These are phyloP conservation scores for Callospermophilus lateralis DNA, from an alignment of 2,113 vertebrate genomes.

Conservation along the genomic window DNA sequence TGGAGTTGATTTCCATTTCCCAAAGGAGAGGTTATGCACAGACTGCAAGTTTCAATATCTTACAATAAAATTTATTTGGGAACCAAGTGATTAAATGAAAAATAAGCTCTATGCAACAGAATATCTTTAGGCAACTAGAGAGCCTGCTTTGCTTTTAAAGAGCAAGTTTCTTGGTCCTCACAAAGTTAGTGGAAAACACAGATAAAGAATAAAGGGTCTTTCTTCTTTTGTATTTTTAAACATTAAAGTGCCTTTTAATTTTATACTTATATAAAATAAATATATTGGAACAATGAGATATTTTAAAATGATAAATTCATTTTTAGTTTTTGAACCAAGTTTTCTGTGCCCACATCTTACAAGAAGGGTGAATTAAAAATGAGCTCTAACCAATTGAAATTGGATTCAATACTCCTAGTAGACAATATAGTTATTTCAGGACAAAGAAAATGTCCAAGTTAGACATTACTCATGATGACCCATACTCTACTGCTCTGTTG, in stretches of 20 bases:
- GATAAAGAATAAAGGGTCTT: background rate
- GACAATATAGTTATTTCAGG: background rate
- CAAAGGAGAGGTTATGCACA: background rate
- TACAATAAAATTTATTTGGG: background rate
- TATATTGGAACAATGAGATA: background rate
- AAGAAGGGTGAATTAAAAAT: conserved; percentile 9
- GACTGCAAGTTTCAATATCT: background rate
- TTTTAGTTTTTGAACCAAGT: conserved; percentile 12
- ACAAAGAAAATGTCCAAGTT: background rate
- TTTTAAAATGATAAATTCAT: background rate
- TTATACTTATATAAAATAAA: background rate
- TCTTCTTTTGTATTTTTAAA: background rate
- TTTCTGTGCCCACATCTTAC: background rate
- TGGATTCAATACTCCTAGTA: background rate
- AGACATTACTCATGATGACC: background rate
- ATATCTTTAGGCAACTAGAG: conserved; percentile 36
- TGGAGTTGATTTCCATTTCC: background rate
- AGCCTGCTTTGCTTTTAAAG: conserved; percentile 50
- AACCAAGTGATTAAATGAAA: background rate
- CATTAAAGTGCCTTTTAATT: background rate
- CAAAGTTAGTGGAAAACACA: background rate
- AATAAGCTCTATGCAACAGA: conserved; percentile 17
- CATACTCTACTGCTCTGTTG: background rate
- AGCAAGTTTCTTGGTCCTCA: background rate
- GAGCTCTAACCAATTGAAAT: background rate